Evolutionary conservation across 2,888 invertebrate species (phyloP).

Genomic region (Adelognathus sp.): DNA sequence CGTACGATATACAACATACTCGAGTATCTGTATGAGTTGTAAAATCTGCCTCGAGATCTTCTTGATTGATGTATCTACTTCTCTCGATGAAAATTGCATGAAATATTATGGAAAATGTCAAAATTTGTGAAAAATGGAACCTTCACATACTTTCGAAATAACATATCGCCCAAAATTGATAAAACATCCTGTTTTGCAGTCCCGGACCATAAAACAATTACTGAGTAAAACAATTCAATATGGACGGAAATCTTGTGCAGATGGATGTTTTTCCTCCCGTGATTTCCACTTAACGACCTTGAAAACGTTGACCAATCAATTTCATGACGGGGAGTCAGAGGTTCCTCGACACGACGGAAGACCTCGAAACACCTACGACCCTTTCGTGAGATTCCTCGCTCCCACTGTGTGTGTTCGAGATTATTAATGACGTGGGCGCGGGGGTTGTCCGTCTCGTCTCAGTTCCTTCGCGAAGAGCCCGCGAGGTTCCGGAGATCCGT

Average conservation of each 20-base stretch:
- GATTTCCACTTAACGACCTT: conserved; percentile 58
- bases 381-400: conserved; percentile 20
- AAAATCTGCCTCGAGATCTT: neutral
- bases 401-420: conserved; percentile 33
- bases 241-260: neutral
- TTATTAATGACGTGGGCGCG: conserved; percentile 61
- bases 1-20: neutral
- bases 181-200: no score
- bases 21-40: neutral
- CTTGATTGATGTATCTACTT: neutral
- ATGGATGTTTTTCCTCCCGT: neutral
- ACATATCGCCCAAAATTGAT: no score
- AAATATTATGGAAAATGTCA: neutral
- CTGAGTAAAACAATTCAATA: no score
- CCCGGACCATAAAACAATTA: no score
- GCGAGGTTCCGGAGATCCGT: conserved; percentile 36
- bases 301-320: conserved; percentile 65
- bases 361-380: conserved; percentile 36
- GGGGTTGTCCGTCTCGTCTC: conserved; percentile 33
- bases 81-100: neutral
- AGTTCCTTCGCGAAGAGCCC: conserved; percentile 12
- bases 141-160: no score
- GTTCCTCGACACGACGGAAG: conserved; percentile 7
- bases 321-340: conserved; percentile 58
- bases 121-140: neutral